These are phyloP conservation scores for Tolmerus cingulatus DNA, from an alignment of 2,888 invertebrate species.

Conservation along the genomic window DNA sequence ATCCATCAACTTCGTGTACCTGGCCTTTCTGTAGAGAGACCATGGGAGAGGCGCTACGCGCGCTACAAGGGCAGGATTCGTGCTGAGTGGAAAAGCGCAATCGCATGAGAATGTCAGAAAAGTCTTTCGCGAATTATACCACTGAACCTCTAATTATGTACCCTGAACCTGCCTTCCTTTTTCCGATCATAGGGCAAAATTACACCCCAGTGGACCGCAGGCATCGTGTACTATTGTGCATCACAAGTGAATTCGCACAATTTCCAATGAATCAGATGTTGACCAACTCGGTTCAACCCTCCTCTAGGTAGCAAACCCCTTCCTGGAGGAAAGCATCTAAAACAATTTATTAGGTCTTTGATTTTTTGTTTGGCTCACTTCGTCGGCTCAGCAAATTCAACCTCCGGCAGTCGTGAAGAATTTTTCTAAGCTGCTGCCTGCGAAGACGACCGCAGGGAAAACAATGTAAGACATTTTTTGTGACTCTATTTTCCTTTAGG, in stretches of 20 bases:
- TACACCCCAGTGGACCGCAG: conserved; percentile 30
- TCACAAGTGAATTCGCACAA: background rate
- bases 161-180: background rate
- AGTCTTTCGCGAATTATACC: conserved; percentile 21
- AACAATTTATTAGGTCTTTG: background rate
- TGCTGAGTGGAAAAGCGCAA: conserved; percentile 17
- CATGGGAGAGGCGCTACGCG: background rate
- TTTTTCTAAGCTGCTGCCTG: background rate
- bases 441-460: conserved; percentile 17
- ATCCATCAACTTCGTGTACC: conserved; percentile 15
- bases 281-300: conserved; percentile 13
- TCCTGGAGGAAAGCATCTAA: background rate
- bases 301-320: background rate
- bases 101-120: background rate
- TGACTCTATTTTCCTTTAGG: background rate
- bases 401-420: background rate
- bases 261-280: background rate
- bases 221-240: background rate
- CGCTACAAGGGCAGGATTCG: background rate
- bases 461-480: background rate
- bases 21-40: background rate
- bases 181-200: conserved; percentile 32
- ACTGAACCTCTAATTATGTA: conserved; percentile 45
- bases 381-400: background rate
- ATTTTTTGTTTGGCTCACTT: background rate